phyloP scores from a whole-genome alignment of 2,113 vertebrate genomes.

The Petaurus breviceps region DNA sequence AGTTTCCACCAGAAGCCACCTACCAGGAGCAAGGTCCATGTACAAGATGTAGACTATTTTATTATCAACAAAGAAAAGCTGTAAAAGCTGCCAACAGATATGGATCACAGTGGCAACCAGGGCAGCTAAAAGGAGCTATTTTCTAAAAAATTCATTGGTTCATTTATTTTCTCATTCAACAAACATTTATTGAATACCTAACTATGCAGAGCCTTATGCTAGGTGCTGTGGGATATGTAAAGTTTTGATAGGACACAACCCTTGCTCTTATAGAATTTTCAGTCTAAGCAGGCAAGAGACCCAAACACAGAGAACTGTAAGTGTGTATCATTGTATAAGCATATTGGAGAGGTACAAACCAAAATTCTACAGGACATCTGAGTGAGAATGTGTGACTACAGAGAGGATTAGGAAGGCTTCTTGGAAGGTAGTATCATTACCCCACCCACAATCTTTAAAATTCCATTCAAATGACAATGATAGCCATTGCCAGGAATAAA shows the following conservation, averaged over 20 bases:
- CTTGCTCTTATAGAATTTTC: neutral
- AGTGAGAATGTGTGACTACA: neutral
- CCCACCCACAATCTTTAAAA: neutral
- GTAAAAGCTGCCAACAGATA: neutral
- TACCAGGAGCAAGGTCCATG: neutral
- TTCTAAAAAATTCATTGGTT: neutral
- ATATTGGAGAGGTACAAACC: neutral
- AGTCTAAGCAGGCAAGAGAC: neutral
- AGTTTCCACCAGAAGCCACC: neutral
- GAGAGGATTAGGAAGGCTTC: neutral
- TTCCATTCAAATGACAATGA: neutral
- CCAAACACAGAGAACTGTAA: rapidly evolving
- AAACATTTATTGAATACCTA: constrained; percentile 6
- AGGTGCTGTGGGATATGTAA: neutral
- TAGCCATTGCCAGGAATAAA: neutral
- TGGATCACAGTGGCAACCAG: neutral
- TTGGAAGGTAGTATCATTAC: neutral
- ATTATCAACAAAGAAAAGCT: neutral
- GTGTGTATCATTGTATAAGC: neutral
- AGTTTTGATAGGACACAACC: neutral
- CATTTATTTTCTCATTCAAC: neutral
- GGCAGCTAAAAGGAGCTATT: neutral
- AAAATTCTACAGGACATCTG: neutral
- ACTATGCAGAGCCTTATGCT: constrained; percentile 14
- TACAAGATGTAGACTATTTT: neutral